Evolutionary conservation across 1,140 invertebrate genomes (phyloP).

Genomic region (Globodera ellingtonae): DNA sequence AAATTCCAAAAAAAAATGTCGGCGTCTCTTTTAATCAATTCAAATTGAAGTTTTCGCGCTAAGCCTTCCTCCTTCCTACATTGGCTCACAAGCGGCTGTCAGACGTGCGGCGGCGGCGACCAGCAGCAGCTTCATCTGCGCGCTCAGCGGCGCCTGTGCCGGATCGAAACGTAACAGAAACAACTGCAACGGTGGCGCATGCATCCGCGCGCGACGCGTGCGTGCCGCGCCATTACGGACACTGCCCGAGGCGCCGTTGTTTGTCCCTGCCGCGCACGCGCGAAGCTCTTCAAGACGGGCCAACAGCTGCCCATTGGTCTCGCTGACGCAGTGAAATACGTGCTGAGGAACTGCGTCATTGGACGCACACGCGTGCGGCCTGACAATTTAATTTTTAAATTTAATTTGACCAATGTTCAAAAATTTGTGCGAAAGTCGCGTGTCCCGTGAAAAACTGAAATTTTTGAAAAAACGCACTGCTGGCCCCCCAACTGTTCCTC

Average conservation of each 20-base stretch:
- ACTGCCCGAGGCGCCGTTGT: not conserved
- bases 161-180: slow-evolving; percentile 8
- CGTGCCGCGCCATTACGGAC: not conserved
- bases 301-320: slow-evolving; percentile 6
- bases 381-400: not conserved
- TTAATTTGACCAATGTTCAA: not conserved
- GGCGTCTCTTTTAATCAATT: too few species aligned
- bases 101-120: slow-evolving; percentile 24
- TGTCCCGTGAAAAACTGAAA: too few species aligned
- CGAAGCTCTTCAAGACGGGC: slow-evolving; percentile 19
- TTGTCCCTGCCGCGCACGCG: not conserved
- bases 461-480: not conserved
- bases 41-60: too few species aligned
- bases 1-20: not conserved
- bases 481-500: not conserved
- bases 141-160: not conserved
- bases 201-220: not conserved
- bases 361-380: not conserved
- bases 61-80: not conserved
- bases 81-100: slow-evolving; percentile 9
- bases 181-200: not conserved
- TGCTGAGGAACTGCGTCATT: not conserved
- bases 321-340: slow-evolving; percentile 8
- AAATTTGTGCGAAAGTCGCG: too few species aligned
- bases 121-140: slow-evolving; percentile 25